Evolutionary conservation across 2,888 invertebrate genomes (phyloP).

Genomic region (Hypolimnas misippus): DNA sequence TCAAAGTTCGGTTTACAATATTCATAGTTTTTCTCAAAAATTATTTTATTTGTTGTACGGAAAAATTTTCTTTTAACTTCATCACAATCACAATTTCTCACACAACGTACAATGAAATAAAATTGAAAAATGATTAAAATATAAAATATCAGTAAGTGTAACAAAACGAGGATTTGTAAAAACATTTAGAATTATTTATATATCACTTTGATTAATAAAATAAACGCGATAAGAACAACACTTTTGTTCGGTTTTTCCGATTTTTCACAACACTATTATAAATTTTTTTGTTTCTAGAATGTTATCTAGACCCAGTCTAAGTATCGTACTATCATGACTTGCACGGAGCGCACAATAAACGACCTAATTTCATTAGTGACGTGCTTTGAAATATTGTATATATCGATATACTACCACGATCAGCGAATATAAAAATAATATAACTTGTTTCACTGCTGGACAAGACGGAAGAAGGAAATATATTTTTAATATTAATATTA

Average conservation of each 20-base stretch:
- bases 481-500: no score
- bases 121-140: background rate
- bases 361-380: slow-evolving; percentile 11
- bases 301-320: background rate
- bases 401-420: slow-evolving; percentile 5
- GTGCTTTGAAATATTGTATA: background rate
- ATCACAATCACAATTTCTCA: background rate
- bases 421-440: no score
- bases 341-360: slow-evolving; percentile 5
- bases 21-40: background rate
- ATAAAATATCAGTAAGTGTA: background rate
- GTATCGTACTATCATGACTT: background rate
- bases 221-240: background rate
- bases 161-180: background rate
- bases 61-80: no score
- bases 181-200: background rate
- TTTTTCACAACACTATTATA: background rate
- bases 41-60: background rate
- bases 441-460: no score
- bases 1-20: background rate
- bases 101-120: background rate
- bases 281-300: background rate
- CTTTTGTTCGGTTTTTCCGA: background rate
- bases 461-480: no score
- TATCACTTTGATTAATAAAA: background rate